A percentile compares a stretch with the other conserved stretches of the same genome.
phyloP scores from a whole-genome alignment of 2,113 vertebrate genomes.

The Oophaga pumilio region DNA sequence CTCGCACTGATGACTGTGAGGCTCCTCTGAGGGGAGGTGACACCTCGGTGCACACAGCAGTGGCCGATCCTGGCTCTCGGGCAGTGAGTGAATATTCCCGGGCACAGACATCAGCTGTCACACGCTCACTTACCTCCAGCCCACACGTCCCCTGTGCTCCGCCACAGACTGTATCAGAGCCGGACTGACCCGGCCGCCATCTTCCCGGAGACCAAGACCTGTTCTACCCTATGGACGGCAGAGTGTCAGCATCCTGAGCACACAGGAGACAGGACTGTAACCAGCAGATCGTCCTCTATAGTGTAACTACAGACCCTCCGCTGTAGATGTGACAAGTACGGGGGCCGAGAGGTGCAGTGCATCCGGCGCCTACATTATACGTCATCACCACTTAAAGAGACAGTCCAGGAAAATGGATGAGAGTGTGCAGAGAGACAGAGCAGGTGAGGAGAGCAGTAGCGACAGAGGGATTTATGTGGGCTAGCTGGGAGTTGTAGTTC shows the following conservation, averaged over 20 bases:
- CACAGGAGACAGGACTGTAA: not conserved
- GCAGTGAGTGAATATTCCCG: not conserved
- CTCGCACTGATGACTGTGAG: no score
- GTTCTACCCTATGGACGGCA: not conserved
- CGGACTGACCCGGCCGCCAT: not conserved
- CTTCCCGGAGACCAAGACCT: not conserved
- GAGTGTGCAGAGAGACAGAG: not conserved
- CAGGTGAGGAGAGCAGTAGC: not conserved
- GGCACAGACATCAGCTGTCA: not conserved
- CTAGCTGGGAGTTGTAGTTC: not conserved
- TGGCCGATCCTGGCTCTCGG: not conserved
- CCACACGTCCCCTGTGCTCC: not conserved
- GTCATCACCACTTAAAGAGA: slow-evolving; percentile 15
- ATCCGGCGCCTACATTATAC: not conserved
- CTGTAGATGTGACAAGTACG: not conserved
- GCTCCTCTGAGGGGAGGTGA: no score
- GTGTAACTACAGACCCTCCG: not conserved
- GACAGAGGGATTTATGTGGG: not conserved
- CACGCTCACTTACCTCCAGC: not conserved
- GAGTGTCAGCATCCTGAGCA: not conserved
- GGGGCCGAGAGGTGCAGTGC: not conserved
- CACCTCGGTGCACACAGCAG: no score
- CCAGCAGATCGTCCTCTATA: not conserved
- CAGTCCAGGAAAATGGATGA: not conserved
- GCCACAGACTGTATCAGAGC: no score